Base-by-base conservation (phyloP, 2,888 invertebrate species). In the Amphipyra berbera region DNA sequence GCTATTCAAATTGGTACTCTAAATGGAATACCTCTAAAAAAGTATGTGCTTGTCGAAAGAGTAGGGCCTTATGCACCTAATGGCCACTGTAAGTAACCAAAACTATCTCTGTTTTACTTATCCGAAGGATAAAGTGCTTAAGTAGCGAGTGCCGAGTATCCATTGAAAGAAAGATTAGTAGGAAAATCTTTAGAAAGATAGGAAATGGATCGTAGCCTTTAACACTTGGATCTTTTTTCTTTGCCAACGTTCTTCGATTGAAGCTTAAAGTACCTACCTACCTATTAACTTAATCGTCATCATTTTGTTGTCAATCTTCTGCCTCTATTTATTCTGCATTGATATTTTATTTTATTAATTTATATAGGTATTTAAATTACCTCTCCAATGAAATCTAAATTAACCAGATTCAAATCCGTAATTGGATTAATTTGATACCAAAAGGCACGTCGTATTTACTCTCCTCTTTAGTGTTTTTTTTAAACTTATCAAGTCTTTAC, bases 111-210 rank as follows among this genome's bases (percentile, higher is more conserved):
- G 41, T 6, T 21, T 14, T 42, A 65, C 66, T 65, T 58, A 58
- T 33, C 41, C 37, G 33, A 38, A 6, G 45, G 65, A 64, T 59
- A 54, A 42, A 59, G 46, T 48, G 44, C 40, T 56, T 56, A 30
- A 44, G 30, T 14, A 13, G 14, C 33, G 41, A 13, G 30, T 30
- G n/a, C 13, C 12, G 27, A 58, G 41, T 15, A 45, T 35, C 48
- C 15, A 38, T 13, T 66, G 38, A 37, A 66, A 21, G 13, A 44
- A 46, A 59, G 53, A 66, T 66, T 50, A 72, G 67, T 38, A 64
- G 30, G 9, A 27, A 13, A 54, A 44, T 72, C 53, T 72, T 47
- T 30, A 50, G 45, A 56, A 37, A 48, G 64, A 50, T 42, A 50
- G 55, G n/a, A 35, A 62, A 58, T 65, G 53, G 15, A 42, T 56